Conservation (phyloP, 2,797 vertebrate species). For the Harpagifer antarcticus region DNA sequence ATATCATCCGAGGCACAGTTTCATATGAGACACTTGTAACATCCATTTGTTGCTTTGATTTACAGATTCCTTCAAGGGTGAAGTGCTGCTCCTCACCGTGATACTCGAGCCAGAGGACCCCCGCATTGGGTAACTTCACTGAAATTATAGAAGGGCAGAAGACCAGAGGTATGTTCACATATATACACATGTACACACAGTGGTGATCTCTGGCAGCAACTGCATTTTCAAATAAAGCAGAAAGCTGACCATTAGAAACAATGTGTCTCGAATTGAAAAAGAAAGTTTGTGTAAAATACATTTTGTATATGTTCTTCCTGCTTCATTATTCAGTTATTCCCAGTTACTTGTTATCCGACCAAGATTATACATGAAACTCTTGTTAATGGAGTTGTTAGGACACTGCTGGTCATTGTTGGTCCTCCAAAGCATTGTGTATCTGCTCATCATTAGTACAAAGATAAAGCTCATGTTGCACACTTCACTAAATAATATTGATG, state of each 20-base stretch:
- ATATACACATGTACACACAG: neutral
- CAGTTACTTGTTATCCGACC: neutral
- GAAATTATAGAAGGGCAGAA: conserved; percentile 19
- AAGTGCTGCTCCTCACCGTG: conserved; percentile 8
- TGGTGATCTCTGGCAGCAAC: neutral
- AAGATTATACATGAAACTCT: neutral
- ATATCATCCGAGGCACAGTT: no score
- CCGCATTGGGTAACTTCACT: conserved; percentile 1
- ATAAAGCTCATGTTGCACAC: neutral
- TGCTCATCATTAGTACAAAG: neutral
- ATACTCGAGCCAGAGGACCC: conserved; percentile 32
- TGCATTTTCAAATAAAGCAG: neutral
- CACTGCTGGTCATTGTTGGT: neutral
- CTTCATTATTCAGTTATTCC: no score
- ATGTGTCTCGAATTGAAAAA: neutral
- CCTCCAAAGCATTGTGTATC: neutral
- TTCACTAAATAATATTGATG: neutral
- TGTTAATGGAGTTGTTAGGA: neutral
- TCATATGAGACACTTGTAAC: neutral
- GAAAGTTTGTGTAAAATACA: neutral
- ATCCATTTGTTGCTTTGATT: conserved; percentile 16
- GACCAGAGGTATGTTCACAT: conserved; percentile 30
- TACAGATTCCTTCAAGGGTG: conserved; percentile 50
- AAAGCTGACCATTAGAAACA: conserved; percentile 9
- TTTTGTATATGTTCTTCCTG: neutral